These are phyloP conservation scores for Gadus chalcogrammus DNA, from an alignment of 2,113 vertebrate species.

Conservation along the genomic window DNA sequence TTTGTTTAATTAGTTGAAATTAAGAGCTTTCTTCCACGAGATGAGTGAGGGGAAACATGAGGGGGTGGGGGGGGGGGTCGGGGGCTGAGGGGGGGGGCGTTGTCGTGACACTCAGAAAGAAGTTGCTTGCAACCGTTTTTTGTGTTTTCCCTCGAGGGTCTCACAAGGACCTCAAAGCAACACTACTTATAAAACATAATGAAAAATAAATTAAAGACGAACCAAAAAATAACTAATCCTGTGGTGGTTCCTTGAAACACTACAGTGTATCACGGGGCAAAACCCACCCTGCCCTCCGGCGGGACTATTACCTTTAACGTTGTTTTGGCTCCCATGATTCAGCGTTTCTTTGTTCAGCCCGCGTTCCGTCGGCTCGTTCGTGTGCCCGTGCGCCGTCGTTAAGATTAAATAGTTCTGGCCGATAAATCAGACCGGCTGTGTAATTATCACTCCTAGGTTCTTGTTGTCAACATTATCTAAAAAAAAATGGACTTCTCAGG, in stretches of 20 bases:
- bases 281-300: slow-evolving; percentile 31
- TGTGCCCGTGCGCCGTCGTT: slow-evolving; percentile 14
- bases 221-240: no score
- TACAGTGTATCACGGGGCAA: slow-evolving; percentile 15
- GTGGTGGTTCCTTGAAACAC: no score
- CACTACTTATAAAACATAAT: slow-evolving; percentile 76
- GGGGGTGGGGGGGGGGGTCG: slow-evolving; percentile 49
- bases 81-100: slow-evolving; percentile 35
- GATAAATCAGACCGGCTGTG: slow-evolving; percentile 2
- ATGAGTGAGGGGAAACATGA: slow-evolving; percentile 36
- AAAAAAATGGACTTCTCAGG: neutral
- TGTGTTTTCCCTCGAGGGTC: slow-evolving; percentile 70
- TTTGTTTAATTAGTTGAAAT: slow-evolving; percentile 78
- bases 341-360: neutral
- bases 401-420: neutral
- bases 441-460: neutral
- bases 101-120: slow-evolving; percentile 27
- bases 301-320: slow-evolving; percentile 18
- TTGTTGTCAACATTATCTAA: slow-evolving; percentile 1
- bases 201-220: slow-evolving; percentile 39
- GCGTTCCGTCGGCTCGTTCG: neutral
- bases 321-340: slow-evolving; percentile 29
- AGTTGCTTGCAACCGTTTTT: slow-evolving; percentile 42
- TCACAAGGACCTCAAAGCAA: slow-evolving; percentile 65
- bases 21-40: slow-evolving; percentile 65